Conservation (phyloP, 2,888 invertebrate species). For the Busseola fusca region DNA sequence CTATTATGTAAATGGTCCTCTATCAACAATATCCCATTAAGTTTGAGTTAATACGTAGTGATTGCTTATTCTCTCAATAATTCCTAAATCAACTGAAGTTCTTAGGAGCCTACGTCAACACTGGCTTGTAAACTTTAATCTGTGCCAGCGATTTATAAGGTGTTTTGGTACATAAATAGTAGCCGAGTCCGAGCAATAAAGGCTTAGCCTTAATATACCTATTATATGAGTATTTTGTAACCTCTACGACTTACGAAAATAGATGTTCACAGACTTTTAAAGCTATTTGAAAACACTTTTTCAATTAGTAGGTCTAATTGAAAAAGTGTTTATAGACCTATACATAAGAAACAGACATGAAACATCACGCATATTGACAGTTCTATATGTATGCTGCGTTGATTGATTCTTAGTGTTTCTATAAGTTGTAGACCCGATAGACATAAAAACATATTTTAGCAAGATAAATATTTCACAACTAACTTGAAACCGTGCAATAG, state of each 20-base stretch:
- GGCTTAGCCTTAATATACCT: conserved; percentile 29
- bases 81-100: conserved; percentile 52
- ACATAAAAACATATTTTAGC: too few species aligned
- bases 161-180: conserved; percentile 55
- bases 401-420: too few species aligned
- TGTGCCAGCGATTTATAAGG: conserved; percentile 51
- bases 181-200: conserved; percentile 24
- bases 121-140: conserved; percentile 53
- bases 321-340: neutral
- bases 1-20: conserved; percentile 53
- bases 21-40: conserved; percentile 56
- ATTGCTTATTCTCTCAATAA: conserved; percentile 52
- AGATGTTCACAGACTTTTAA: neutral
- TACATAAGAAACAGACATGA: neutral
- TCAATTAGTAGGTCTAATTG: too few species aligned
- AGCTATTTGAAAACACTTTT: conserved; percentile 12
- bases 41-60: conserved; percentile 42
- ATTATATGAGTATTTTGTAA: conserved; percentile 23
- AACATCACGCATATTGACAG: neutral
- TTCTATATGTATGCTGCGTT: too few species aligned
- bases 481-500: neutral
- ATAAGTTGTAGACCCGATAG: neutral
- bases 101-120: conserved; percentile 49
- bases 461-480: neutral
- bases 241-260: conserved; percentile 17